Percentiles rank a stretch among this genome's conserved stretches.
Evolutionary conservation across 1,140 invertebrate genomes (phyloP).

Genomic region (Dreissena rostriformis): DNA sequence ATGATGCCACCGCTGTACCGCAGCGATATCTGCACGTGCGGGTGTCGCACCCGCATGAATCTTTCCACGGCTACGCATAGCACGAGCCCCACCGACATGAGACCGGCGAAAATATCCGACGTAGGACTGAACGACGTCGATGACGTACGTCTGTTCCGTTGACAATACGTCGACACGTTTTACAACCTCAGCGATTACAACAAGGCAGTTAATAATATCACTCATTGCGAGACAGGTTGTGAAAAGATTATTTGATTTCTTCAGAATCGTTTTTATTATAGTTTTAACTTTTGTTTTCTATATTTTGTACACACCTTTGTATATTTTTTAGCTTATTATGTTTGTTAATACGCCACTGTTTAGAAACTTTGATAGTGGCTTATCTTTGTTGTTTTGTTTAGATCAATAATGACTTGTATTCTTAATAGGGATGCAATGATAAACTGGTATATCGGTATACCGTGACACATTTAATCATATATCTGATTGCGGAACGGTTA

Average conservation of each 20-base stretch:
- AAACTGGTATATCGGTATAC: too few species aligned
- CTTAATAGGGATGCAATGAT: too few species aligned
- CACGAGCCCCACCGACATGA: slow-evolving; percentile 3
- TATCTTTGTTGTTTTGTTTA: too few species aligned
- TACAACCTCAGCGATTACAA: not conserved
- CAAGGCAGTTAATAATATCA: slow-evolving; percentile 23
- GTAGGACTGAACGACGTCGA: not conserved
- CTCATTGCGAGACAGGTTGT: slow-evolving; percentile 1
- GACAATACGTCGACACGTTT: not conserved
- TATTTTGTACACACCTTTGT: too few species aligned
- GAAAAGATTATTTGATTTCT: slow-evolving; percentile 21
- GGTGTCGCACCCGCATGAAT: slow-evolving; percentile 1
- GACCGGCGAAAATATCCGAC: slow-evolving; percentile 1
- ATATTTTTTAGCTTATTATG: too few species aligned
- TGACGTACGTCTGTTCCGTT: not conserved
- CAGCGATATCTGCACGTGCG: not conserved
- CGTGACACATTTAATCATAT: too few species aligned
- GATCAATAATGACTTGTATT: too few species aligned
- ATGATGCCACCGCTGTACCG: not conserved
- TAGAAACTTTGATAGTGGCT: too few species aligned
- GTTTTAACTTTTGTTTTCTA: too few species aligned
- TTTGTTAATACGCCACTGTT: too few species aligned
- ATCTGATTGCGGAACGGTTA: too few species aligned
- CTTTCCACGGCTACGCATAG: slow-evolving; percentile 1
- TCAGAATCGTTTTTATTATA: too few species aligned